Conservation (phyloP, 1,140 invertebrate species). For the Aphidius ervi region DNA sequence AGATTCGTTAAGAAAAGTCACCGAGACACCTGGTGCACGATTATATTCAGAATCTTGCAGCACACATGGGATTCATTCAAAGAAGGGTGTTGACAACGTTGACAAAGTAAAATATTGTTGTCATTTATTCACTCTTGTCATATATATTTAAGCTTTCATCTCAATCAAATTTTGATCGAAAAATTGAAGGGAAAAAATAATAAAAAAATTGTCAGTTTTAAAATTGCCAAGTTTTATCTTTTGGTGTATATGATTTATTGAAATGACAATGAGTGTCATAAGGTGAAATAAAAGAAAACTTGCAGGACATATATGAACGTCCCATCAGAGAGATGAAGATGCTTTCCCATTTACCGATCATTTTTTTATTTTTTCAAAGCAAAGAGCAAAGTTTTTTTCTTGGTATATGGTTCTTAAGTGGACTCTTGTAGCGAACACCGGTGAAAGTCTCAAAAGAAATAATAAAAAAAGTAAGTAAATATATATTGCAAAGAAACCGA, state of each 20-base stretch:
- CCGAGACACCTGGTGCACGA: conserved; percentile 45
- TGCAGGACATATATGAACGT: neutral
- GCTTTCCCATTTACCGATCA: conserved; percentile 1
- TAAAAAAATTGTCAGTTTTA: neutral
- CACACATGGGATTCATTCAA: conserved; percentile 29
- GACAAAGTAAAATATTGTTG: conserved; percentile 12
- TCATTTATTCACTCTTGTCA: conserved; percentile 8
- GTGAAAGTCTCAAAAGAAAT: conserved; percentile 5
- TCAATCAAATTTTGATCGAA: too few species aligned
- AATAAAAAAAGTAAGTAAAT: neutral
- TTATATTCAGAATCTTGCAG: conserved; percentile 34
- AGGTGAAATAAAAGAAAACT: neutral
- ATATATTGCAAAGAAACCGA: neutral
- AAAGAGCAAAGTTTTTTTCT: conserved; percentile 12
- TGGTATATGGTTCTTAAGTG: neutral
- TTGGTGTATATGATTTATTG: neutral
- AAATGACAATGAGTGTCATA: neutral
- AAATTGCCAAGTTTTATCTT: too few species aligned
- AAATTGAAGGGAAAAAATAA: neutral
- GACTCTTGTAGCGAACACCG: neutral
- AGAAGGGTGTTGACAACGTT: conserved; percentile 4
- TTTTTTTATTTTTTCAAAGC: neutral
- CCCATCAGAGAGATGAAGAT: conserved; percentile 5
- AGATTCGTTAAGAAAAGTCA: conserved; percentile 44
- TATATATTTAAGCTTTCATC: neutral